phyloP scores from a whole-genome alignment of 2,113 vertebrate genomes.

The Dascyllus trimaculatus region DNA sequence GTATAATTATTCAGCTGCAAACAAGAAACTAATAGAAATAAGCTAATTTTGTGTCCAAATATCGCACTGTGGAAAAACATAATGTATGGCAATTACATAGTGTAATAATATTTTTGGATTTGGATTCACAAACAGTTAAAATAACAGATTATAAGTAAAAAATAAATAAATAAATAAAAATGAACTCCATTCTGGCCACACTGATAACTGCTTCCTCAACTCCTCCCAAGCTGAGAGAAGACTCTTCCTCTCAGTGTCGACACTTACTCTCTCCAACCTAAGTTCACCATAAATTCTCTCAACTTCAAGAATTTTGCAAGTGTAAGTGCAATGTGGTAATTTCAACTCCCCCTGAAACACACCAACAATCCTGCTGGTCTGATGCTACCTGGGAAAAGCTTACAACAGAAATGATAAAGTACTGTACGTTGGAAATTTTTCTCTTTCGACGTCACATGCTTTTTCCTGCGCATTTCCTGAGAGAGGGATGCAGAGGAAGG shows the following conservation, averaged over 20 bases:
- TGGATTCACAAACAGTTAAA: not conserved
- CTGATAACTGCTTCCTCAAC: not conserved
- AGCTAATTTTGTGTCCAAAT: not conserved
- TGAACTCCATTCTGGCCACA: not conserved
- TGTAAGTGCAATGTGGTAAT: not conserved
- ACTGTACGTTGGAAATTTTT: slow-evolving; percentile 30
- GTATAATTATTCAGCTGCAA: not conserved
- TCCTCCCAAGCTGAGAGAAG: not conserved
- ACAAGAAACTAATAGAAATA: too few relatives aligned
- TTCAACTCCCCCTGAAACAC: slow-evolving; percentile 27
- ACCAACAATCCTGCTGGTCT: not conserved
- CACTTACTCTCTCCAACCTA: slow-evolving; percentile 25
- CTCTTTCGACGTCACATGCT: slow-evolving; percentile 49
- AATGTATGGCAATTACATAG: too few relatives aligned
- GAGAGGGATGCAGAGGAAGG: slow-evolving; percentile 62
- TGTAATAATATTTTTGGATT: too few relatives aligned
- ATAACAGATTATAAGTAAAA: not conserved
- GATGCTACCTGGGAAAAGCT: slow-evolving; percentile 10
- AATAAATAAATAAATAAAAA: slow-evolving; percentile 20
- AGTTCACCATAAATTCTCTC: slow-evolving; percentile 7
- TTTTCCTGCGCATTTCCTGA: slow-evolving; percentile 73
- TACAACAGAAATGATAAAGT: slow-evolving; percentile 17
- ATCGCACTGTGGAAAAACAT: too few relatives aligned
- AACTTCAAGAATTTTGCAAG: not conserved
- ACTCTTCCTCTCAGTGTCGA: not conserved